These are phyloP conservation scores for Corythaeola cristata DNA, from an alignment of 2,113 vertebrate species.

Conservation along the genomic window DNA sequence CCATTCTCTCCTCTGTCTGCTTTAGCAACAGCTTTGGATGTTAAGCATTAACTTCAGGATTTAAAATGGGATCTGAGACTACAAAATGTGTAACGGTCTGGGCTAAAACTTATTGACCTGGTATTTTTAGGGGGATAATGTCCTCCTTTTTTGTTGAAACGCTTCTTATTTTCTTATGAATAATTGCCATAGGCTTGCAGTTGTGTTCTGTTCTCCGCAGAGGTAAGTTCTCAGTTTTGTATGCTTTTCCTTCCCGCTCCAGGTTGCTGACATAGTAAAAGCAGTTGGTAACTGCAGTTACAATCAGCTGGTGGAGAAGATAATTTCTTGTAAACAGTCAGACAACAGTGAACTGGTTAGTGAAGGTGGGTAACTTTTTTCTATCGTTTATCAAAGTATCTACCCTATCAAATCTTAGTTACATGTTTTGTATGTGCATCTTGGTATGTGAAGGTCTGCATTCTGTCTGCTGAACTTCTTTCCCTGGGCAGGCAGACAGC, in stretches of 20 bases:
- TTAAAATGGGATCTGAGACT: background rate
- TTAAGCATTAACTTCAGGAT: background rate
- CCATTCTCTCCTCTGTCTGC: background rate
- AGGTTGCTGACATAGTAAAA: constrained; percentile 94
- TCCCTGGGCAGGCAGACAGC: background rate
- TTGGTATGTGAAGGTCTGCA: background rate
- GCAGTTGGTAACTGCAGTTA: constrained; percentile 99
- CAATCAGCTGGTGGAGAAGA: constrained; percentile 99
- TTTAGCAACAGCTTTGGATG: background rate
- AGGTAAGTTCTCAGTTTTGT: background rate
- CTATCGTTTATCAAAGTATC: background rate
- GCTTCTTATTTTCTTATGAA: background rate
- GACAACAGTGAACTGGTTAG: constrained; percentile 93
- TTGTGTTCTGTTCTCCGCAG: background rate
- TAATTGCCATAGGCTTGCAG: background rate
- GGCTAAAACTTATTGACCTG: background rate
- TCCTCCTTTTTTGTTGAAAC: background rate
- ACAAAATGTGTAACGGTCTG: background rate
- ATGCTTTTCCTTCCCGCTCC: constrained; percentile 39
- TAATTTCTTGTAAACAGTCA: constrained; percentile 97
- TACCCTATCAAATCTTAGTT: background rate
- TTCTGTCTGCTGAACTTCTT: background rate
- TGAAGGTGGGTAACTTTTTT: constrained; percentile 84
- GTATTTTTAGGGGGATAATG: background rate
- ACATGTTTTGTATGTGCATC: background rate